phyloP scores from a whole-genome alignment of 2,113 vertebrate genomes.

The Poicephalus meyeri region DNA sequence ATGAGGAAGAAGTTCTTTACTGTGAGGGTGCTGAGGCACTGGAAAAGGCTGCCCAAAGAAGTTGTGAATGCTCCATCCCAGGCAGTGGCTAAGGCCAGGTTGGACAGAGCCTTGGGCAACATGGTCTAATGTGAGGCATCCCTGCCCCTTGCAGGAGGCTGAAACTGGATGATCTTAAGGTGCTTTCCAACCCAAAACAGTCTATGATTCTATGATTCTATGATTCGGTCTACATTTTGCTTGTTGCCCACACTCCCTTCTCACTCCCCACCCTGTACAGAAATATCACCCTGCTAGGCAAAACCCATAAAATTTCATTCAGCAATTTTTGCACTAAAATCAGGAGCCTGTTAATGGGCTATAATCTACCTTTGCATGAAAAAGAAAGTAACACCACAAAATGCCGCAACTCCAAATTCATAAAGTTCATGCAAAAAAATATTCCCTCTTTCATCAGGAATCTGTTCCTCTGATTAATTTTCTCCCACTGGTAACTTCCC shows the following conservation, averaged over 20 bases:
- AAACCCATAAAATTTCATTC: not conserved
- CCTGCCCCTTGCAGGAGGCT: not conserved
- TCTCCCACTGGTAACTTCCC: not conserved
- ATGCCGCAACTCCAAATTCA: not conserved
- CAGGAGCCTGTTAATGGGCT: not conserved
- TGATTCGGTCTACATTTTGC: not conserved
- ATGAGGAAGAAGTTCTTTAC: not conserved
- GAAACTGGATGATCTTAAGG: not conserved
- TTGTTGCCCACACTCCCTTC: not conserved
- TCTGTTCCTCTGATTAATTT: not conserved
- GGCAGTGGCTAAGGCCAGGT: not conserved
- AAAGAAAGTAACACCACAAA: not conserved
- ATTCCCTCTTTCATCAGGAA: not conserved
- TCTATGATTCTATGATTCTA: not conserved
- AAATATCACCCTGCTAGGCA: not conserved
- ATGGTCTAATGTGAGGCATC: not conserved
- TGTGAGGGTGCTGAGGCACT: not conserved
- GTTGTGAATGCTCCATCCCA: not conserved
- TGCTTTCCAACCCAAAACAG: not conserved
- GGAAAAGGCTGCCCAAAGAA: not conserved
- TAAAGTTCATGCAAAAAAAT: not conserved
- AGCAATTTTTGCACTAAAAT: not conserved
- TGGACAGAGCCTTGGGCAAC: not conserved
- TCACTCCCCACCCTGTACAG: not conserved
- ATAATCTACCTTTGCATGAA: not conserved